Conservation (phyloP, 2,888 invertebrate species). For the Tenthredo livida region DNA sequence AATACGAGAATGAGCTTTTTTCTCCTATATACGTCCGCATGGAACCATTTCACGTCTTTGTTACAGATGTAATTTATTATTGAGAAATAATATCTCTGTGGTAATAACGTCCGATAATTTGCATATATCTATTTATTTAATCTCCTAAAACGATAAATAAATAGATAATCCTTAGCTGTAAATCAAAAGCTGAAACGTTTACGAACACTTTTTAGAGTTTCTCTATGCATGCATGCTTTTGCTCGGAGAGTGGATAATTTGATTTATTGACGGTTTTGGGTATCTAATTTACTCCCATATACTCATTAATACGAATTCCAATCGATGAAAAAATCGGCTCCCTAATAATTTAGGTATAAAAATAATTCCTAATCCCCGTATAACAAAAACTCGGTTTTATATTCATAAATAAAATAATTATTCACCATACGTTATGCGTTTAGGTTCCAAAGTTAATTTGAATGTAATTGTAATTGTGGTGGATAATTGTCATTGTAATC, state of each 20-base stretch:
- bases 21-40: neutral
- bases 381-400: neutral
- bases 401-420: neutral
- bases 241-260: neutral
- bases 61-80: neutral
- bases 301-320: neutral
- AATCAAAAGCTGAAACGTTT: constrained; percentile 13
- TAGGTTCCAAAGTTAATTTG: neutral
- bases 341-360: neutral
- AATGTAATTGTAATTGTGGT: constrained; percentile 40
- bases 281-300: neutral
- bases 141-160: constrained; percentile 11
- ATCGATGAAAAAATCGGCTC: neutral
- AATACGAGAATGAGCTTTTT: neutral
- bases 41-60: neutral
- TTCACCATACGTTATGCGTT: neutral
- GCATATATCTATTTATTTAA: constrained; percentile 1
- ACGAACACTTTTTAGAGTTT: neutral
- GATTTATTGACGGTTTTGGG: neutral
- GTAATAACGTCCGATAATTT: constrained; percentile 4
- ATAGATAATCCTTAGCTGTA: constrained; percentile 21
- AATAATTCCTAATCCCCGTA: neutral
- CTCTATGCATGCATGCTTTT: neutral
- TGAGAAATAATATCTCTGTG: neutral
- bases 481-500: constrained; percentile 40